These are phyloP conservation scores for Synchiropus splendidus DNA, from an alignment of 2,113 vertebrate species.

Conservation along the genomic window DNA sequence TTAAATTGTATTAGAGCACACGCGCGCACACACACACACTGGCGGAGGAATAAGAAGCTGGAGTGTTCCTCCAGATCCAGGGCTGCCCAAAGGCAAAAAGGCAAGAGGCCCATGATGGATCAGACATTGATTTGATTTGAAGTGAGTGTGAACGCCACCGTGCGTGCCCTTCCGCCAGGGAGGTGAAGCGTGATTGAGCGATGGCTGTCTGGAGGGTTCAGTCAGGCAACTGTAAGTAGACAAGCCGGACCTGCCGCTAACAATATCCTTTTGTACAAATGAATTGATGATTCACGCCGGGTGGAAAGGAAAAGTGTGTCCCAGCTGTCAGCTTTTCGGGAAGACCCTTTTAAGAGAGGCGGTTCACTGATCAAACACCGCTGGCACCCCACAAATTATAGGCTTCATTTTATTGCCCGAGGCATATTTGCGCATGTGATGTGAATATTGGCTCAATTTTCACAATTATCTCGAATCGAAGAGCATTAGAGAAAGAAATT, in stretches of 20 bases:
- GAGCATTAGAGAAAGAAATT: too few species aligned
- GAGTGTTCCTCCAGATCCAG: conserved; percentile 35
- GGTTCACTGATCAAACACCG: too few species aligned
- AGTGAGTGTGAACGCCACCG: conserved; percentile 55
- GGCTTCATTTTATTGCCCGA: too few species aligned
- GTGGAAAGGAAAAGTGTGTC: conserved; percentile 4
- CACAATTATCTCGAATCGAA: too few species aligned
- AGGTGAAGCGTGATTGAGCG: conserved; percentile 55
- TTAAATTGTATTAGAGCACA: conserved; percentile 60
- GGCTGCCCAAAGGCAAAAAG: conserved; percentile 49
- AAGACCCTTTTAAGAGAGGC: too few species aligned
- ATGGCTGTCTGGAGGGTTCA: conserved; percentile 58
- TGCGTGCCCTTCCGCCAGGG: conserved; percentile 48
- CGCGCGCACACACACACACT: conserved; percentile 14
- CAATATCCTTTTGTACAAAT: conserved; percentile 56
- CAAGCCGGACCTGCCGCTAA: conserved; percentile 41
- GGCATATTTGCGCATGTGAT: too few species aligned
- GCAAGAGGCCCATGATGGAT: conserved; percentile 64
- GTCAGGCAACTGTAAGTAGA: conserved; percentile 53
- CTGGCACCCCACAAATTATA: too few species aligned
- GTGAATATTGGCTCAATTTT: too few species aligned
- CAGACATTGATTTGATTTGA: conserved; percentile 69
- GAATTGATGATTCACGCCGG: conserved; percentile 42
- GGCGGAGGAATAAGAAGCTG: conserved; percentile 31
- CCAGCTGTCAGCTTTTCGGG: conserved; percentile 25